Base-by-base conservation (phyloP, 2,888 invertebrate genomes). In the Drosophila anomalipes region DNA sequence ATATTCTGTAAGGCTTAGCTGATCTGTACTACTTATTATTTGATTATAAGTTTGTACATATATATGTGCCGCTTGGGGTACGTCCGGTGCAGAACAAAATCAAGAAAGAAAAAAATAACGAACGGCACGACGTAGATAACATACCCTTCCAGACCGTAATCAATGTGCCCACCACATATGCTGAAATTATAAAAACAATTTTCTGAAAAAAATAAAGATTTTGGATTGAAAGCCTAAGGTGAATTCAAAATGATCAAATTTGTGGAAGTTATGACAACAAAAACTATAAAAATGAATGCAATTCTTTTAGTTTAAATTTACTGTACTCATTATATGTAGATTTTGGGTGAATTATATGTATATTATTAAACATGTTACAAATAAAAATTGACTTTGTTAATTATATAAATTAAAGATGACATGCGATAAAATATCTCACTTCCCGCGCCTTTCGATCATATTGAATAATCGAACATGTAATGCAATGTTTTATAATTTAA, bases 401-500 rank as follows among this genome's bases (percentile, higher is more conserved):
- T 41, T 53, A 9, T 41, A 44, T 35, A 67, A 67, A 44, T 47
- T 67, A 53, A 67, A 52, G 47, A 32, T 30, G 37, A 35, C 16
- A 41, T 35, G n/a, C 28, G n/a, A 26, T n/a, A 49, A 32, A 16
- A 28, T 35, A 0, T 37, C 6, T 56, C 12, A 32, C 19, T 22
- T 14, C 37, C 62, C 26, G 12, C 28, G 41, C 39, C 22, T 35
- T 70, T 47, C 33, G 47, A 41, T 56, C 39, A 32, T 35, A 64
- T 52, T 64, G 10, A 71, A 47, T 64, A 54, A 32, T 56, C 30
- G 37, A 74, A 41, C 66, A 10, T 73, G 9, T 65, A 30, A 41
- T 44, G 32, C 54, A 33, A 35, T 54, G n/a, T 67, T 76, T 65
- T 71, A 68, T 86, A 84, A 79, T 86, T 81, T 88, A 84, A 86